phyloP scores from a whole-genome alignment of 1,140 invertebrate species.

The Bombus vancouverensis region DNA sequence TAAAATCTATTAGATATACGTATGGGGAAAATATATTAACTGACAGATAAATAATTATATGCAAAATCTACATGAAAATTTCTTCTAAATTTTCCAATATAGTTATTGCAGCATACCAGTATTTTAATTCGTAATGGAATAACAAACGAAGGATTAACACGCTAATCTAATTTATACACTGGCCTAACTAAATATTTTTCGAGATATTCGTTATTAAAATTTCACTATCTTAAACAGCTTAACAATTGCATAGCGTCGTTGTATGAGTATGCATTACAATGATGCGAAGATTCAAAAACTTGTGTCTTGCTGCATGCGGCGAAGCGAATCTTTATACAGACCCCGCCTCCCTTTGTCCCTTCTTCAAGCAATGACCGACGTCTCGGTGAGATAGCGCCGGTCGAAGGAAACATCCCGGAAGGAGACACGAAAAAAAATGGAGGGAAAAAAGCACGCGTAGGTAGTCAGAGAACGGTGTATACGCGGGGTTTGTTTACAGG shows the following conservation, averaged over 20 bases:
- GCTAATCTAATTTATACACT: no score
- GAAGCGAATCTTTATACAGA: not conserved
- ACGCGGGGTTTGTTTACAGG: constrained; percentile 69
- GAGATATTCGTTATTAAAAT: not conserved
- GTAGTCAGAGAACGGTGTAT: constrained; percentile 42
- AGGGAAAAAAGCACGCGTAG: constrained; percentile 39
- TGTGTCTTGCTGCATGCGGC: not conserved
- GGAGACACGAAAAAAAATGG: not conserved
- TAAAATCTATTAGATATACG: no score
- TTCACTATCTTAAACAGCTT: not conserved
- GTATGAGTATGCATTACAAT: not conserved
- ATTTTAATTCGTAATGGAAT: no score
- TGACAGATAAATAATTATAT: no score
- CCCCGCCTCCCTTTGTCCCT: constrained; percentile 62
- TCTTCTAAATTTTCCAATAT: no score
- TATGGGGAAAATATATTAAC: no score
- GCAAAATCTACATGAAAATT: no score
- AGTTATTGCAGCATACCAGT: no score
- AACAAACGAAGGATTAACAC: no score
- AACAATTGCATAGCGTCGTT: not conserved
- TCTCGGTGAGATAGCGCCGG: constrained; percentile 52
- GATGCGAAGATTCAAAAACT: not conserved
- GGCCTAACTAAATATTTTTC: not conserved
- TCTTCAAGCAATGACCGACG: constrained; percentile 55
- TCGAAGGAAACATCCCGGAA: constrained; percentile 30